phyloP scores from a whole-genome alignment of 1,140 invertebrate genomes.

The Aporrectodea caliginosa region DNA sequence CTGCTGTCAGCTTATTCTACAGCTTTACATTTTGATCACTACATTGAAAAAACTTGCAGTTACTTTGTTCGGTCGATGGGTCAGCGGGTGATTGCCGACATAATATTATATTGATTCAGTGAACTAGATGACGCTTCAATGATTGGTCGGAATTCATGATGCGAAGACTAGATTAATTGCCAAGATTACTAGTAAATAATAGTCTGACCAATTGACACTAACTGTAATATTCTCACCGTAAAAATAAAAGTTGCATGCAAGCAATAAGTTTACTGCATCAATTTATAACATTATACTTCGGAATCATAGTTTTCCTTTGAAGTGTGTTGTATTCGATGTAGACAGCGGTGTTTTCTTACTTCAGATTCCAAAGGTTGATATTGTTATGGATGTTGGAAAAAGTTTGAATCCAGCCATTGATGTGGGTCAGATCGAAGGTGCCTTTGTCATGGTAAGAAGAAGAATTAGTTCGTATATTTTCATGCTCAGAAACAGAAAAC shows the following conservation, averaged over 20 bases:
- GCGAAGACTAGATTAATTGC: too few species aligned
- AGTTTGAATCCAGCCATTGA: constrained; percentile 41
- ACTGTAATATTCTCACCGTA: neutral
- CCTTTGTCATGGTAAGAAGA: constrained; percentile 34
- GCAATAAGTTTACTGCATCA: neutral
- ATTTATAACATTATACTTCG: neutral
- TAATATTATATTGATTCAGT: too few species aligned
- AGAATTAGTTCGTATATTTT: too few species aligned
- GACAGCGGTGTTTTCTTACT: neutral
- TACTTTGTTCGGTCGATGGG: neutral
- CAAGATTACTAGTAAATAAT: too few species aligned
- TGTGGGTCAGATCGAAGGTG: constrained; percentile 41
- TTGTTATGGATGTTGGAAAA: constrained; percentile 42
- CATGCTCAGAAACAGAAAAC: too few species aligned
- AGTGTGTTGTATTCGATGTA: neutral
- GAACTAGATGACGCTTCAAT: too few species aligned
- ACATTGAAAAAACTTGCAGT: neutral
- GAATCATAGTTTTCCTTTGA: neutral
- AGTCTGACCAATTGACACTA: neutral
- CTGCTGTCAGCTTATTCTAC: neutral
- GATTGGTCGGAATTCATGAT: too few species aligned
- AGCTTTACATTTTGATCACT: neutral
- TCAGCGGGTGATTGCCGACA: too few species aligned
- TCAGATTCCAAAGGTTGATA: constrained; percentile 33
- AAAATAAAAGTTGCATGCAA: neutral